Evolutionary conservation across 2,113 vertebrate species (phyloP), one percentile per base, ranked within the genome.

Genomic region (Myrmecobius fasciatus): DNA sequence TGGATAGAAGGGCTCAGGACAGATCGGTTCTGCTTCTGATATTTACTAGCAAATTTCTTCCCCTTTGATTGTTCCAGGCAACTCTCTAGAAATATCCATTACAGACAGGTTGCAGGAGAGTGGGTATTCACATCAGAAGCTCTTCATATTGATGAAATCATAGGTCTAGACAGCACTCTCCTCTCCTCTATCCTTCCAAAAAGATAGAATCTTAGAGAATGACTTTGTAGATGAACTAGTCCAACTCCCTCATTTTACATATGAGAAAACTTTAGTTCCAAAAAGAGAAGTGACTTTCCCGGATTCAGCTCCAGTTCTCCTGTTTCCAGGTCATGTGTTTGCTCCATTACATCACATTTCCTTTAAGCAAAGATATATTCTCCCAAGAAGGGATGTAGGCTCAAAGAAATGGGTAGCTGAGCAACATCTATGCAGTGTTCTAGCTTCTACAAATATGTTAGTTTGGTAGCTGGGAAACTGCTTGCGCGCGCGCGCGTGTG

Each of bases 321-420:
- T 67, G 14, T 5, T 67, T 9, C 60, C 60, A n/a, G 0, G 31
- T n/a, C 60, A 31, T 36, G 14, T n/a, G 54, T 75, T 75, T 83
- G 67, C 6, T 43, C 36, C 22, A 22, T 10, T 43, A 17, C n/a
- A 43, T 22, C 14, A 43, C 67, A 83, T 36, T 43, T 22, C 17
- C 17, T 83, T 43, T 22, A 83, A 83, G 17, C 6, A n/a, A 83
- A 17, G 1, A n/a, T 83, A 43, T 17, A 7, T 83, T 83, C n/a
- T 43, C 25, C 48, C 93, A 96, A 93, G 48, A 96, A 94, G 94
- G 36, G 31, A 46, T 52, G 24, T 31, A 91, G 10, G 8, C 90
- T 94, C 91, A 94, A 25, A 52, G 26, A 94, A n/a, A 91, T 22
- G 25, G 26, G 89, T 91, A 67, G 20, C 90, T 49, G 14, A 56